Percentiles rank a stretch among this genome's conserved stretches.
Conservation (phyloP, 2,797 vertebrate genomes). For the Artibeus lituratus region DNA sequence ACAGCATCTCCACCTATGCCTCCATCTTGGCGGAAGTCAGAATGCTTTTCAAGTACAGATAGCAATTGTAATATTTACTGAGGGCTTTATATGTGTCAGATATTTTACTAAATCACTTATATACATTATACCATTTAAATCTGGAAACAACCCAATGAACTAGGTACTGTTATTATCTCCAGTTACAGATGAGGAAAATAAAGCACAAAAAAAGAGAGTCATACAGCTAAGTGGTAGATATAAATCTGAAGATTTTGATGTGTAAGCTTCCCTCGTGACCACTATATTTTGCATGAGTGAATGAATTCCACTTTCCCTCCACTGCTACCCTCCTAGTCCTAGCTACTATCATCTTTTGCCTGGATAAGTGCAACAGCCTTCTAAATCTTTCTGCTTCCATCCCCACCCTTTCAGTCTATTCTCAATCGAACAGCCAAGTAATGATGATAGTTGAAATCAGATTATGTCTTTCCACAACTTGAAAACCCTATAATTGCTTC, state of each 20-base stretch:
- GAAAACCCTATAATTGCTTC: background rate
- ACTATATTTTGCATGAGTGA: background rate
- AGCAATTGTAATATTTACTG: background rate
- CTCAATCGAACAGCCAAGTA: background rate
- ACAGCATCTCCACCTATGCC: too few species aligned
- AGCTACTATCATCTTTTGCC: background rate
- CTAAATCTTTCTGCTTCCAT: background rate
- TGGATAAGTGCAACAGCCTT: background rate
- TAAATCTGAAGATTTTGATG: background rate
- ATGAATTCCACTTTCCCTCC: background rate
- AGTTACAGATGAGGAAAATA: background rate
- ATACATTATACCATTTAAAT: background rate
- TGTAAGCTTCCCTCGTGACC: background rate
- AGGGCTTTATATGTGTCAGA: background rate
- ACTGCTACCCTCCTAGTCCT: background rate
- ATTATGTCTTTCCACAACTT: background rate
- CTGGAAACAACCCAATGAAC: background rate
- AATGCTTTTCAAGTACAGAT: background rate
- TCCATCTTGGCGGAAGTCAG: too few species aligned
- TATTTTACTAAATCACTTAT: background rate
- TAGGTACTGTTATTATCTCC: background rate
- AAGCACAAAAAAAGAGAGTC: background rate
- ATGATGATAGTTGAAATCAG: background rate
- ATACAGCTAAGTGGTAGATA: background rate
- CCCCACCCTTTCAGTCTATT: background rate